These are phyloP conservation scores for Alosa sapidissima DNA, from an alignment of 2,797 vertebrate species.

Conservation along the genomic window DNA sequence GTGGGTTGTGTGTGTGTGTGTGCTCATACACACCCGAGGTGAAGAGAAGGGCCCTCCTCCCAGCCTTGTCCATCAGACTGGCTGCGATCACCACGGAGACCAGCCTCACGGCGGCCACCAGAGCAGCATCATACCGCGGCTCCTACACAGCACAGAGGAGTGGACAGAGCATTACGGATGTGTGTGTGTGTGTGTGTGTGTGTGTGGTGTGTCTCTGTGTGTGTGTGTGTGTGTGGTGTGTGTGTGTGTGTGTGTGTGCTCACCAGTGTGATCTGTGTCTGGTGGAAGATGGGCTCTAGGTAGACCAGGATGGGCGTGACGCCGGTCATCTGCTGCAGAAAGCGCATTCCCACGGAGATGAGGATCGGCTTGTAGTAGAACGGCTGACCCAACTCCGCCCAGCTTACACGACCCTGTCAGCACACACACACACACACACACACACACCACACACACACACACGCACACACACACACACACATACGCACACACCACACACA, in stretches of 20 bases:
- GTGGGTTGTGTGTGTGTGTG: slow-evolving; percentile 1
- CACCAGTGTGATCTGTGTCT: slow-evolving; percentile 59
- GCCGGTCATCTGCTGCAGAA: slow-evolving; percentile 93
- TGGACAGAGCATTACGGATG: slow-evolving; percentile 67
- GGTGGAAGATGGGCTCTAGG: slow-evolving; percentile 70
- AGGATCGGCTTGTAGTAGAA: slow-evolving; percentile 81
- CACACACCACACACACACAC: not conserved
- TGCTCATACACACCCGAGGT: slow-evolving; percentile 62
- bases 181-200: slow-evolving; percentile 60
- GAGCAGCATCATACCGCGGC: slow-evolving; percentile 64
- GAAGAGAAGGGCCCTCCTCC: slow-evolving; percentile 74
- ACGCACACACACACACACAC: not conserved
- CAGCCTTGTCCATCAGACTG: slow-evolving; percentile 74
- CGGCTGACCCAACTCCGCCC: slow-evolving; percentile 75
- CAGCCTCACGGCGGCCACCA: slow-evolving; percentile 70
- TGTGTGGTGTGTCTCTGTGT: not conserved
- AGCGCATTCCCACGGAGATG: slow-evolving; percentile 85
- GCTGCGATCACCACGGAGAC: slow-evolving; percentile 70
- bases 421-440: not conserved
- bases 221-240: slow-evolving; percentile 25
- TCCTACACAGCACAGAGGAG: too few relatives aligned
- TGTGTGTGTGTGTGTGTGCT: slow-evolving; percentile 33
- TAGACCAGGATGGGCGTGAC: slow-evolving; percentile 84
- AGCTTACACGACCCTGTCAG: slow-evolving; percentile 66
- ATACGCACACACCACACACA: not conserved